Base-by-base conservation (phyloP, 1,140 invertebrate genomes). In the Phymorhynchus buccinoides region DNA sequence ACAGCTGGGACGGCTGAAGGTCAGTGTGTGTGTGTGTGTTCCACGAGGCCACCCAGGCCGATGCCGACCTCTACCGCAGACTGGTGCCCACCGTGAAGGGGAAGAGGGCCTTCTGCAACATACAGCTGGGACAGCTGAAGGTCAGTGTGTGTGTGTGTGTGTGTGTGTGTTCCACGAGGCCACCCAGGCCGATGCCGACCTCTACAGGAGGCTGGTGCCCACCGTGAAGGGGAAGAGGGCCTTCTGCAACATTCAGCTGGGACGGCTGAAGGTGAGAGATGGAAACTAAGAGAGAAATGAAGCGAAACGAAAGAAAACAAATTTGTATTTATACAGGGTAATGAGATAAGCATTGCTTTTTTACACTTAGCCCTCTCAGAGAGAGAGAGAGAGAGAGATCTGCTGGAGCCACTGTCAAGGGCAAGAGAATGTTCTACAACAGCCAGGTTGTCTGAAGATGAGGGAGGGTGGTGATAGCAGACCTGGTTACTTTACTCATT, bases 151-250 rank as follows among this genome's bases (percentile, higher is more conserved):
- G n/a, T n/a, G n/a, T n/a, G n/a, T n/a, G n/a, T n/a, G n/a, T n/a
- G n/a, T n/a, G n/a, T n/a, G 98, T 90, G 98, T 98, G 89, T 99
- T 99, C 94, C 99, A 99, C 92, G 99, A 99, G 93, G 94, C 96
- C 0, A 96, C 96, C 9, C 99, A 99, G 93, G 95, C 95, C 42
- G 97, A 99, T 91, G 94, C 96, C 81, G 97, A 94, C 52, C 93
- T 99, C 0, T 99, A 96, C 89, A 96, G 96, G 87, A 95, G 99
- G 66, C 94, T 99, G 4, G 97, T 98, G 62, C 98, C 96, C 6
- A 94, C 94, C 87, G 95, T 96, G 87, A 97, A 96, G 90, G 96
- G 96, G 3, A 94, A 94, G 68, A 95, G 96, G 82, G 95, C 95
- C 88, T 99, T 99, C 93, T 97, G 96, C 0, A 94, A 96, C n/a